Conservation (phyloP, 2,113 vertebrate species). For the cattle (Bos taurus) region DNA sequence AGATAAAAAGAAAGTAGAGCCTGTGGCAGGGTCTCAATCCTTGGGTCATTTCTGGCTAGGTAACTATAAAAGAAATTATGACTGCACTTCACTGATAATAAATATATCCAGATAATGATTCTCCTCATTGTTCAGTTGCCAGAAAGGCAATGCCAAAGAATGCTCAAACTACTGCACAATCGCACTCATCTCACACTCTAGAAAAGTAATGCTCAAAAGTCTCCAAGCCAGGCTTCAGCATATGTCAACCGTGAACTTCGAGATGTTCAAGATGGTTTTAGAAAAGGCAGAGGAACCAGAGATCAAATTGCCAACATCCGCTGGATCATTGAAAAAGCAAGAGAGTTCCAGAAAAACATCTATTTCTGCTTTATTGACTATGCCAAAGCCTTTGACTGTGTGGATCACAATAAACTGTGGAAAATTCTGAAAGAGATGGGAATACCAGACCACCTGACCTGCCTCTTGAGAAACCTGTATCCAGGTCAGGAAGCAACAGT, state of each 20-base stretch:
- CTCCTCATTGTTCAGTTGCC: not conserved
- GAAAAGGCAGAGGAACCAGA: not conserved
- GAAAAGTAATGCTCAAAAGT: too few relatives aligned
- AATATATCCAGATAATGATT: not conserved
- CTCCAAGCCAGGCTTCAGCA: too few relatives aligned
- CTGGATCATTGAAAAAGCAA: too few relatives aligned
- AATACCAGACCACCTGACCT: not conserved
- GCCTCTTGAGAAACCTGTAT: not conserved
- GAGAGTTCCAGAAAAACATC: too few relatives aligned
- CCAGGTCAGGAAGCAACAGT: not conserved
- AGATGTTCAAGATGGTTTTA: not conserved
- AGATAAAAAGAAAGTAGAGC: not conserved
- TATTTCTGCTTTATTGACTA: too few relatives aligned
- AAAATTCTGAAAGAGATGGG: too few relatives aligned
- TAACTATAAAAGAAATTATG: not conserved
- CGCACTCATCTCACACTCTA: too few relatives aligned
- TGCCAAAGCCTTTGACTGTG: too few relatives aligned
- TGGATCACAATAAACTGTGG: too few relatives aligned
- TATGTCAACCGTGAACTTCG: not conserved
- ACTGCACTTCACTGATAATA: not conserved
- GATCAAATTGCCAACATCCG: too few relatives aligned
- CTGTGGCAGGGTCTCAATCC: not conserved
- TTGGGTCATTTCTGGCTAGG: not conserved
- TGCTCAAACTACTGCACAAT: too few relatives aligned
- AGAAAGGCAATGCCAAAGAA: not conserved